Base-by-base conservation (phyloP, 2,113 vertebrate genomes). In the Miniopterus natalensis region DNA sequence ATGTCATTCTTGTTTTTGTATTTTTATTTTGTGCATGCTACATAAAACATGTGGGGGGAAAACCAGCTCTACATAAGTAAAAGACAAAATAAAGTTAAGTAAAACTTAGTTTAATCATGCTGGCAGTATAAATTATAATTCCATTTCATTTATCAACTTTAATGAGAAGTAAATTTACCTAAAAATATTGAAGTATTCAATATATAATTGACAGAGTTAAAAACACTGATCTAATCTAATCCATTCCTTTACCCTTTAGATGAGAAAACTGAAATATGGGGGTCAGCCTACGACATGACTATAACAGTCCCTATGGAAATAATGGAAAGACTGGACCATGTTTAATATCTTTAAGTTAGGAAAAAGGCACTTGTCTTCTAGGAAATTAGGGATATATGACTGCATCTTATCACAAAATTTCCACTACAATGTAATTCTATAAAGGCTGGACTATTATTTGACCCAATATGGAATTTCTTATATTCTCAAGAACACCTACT, bases 101-200 rank as follows among this genome's bases (percentile, higher is more conserved):
- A 36, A 36, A 36, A 36, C 36, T 36, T 87, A 79, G 8, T 55
- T 86, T 86, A 79, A 80, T 77, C 23, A 14, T 42, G 6, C 17
- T 59, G 18, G 36, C n/a, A 73, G 0, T 71, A 3, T 92, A 89
- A 80, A 68, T 71, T 49, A 65, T 55, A 88, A 85, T 81, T 78
- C 25, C 31, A 94, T 61, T 83, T 87, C 59, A 84, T 27, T 42
- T 36, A 85, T 27, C 49, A 90, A 92, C 14, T 94, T 91, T 75
- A 95, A 84, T 90, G 14, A 61, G 93, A 92, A 92, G 55, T 49
- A 90, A 88, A 85, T 95, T 92, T 78, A 71, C 21, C 70, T 66
- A 20, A 55, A 89, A 83, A 70, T 86, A 66, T 68, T 59, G 87
- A 88, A 90, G 8, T 14, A 94, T 45, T 90, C 53, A 94, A 84